phyloP scores from a whole-genome alignment of 1,140 invertebrate species.

The Subanguina moxae region DNA sequence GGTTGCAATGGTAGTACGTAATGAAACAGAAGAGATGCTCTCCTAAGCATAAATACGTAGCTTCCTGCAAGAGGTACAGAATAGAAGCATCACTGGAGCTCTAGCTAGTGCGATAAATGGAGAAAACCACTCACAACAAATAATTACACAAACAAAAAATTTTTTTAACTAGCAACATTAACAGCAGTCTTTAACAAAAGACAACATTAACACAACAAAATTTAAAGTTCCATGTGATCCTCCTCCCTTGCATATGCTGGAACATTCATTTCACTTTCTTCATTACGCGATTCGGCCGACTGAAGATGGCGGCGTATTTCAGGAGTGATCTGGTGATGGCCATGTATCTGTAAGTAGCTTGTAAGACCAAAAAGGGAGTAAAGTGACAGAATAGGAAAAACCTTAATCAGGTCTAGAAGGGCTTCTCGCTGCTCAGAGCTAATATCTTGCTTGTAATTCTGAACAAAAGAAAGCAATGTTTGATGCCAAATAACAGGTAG shows the following conservation, averaged over 20 bases:
- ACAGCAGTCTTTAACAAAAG: not conserved
- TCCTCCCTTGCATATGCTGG: slow-evolving; percentile 26
- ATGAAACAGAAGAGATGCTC: too few species aligned
- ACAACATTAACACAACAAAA: not conserved
- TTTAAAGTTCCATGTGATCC: slow-evolving; percentile 34
- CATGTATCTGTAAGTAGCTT: slow-evolving; percentile 25
- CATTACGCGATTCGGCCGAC: slow-evolving; percentile 26
- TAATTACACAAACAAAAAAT: not conserved
- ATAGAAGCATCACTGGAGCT: too few species aligned
- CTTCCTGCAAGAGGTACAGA: too few species aligned
- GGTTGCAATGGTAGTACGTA: too few species aligned
- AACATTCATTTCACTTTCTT: slow-evolving; percentile 32
- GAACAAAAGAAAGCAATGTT: slow-evolving; percentile 83
- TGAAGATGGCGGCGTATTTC: slow-evolving; percentile 17
- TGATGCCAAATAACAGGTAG: slow-evolving; percentile 97
- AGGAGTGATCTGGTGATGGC: slow-evolving; percentile 31
- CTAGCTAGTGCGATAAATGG: too few species aligned
- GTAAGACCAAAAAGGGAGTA: not conserved
- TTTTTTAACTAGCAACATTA: not conserved
- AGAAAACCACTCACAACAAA: not conserved
- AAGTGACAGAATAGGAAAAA: slow-evolving; percentile 20
- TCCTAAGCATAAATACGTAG: too few species aligned
- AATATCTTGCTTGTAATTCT: slow-evolving; percentile 72
- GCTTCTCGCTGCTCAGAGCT: slow-evolving; percentile 47
- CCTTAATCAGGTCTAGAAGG: slow-evolving; percentile 51